Percentiles rank a stretch among this genome's conserved stretches.
phyloP scores from a whole-genome alignment of 1,140 invertebrate genomes.

The Coelopa frigida region DNA sequence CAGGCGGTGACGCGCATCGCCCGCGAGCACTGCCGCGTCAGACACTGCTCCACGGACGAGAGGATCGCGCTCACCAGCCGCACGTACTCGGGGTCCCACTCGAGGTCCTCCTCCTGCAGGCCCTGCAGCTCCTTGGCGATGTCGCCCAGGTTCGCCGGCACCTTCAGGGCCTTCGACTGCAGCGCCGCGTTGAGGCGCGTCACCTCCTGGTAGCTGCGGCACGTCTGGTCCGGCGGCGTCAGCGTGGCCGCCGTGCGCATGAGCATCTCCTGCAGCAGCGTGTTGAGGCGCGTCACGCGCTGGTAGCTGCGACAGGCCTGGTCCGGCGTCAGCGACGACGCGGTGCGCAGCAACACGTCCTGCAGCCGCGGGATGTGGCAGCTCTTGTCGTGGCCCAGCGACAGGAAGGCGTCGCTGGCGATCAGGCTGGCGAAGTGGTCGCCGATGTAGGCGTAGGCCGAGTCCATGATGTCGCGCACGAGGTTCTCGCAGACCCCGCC shows the following conservation, averaged over 20 bases:
- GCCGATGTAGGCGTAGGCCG: slow-evolving; percentile 56
- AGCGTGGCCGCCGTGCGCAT: slow-evolving; percentile 55
- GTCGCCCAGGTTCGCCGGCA: slow-evolving; percentile 38
- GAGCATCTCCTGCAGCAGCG: slow-evolving; percentile 54
- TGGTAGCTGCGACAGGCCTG: slow-evolving; percentile 64
- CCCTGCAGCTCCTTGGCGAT: slow-evolving; percentile 35
- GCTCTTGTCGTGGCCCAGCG: slow-evolving; percentile 56
- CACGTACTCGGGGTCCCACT: slow-evolving; percentile 44
- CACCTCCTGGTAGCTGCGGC: slow-evolving; percentile 54
- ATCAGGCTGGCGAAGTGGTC: slow-evolving; percentile 60
- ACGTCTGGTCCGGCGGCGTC: slow-evolving; percentile 62
- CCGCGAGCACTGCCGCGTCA: slow-evolving; percentile 54
- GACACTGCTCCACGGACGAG: slow-evolving; percentile 53
- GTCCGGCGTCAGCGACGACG: slow-evolving; percentile 57
- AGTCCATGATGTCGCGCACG: slow-evolving; percentile 59
- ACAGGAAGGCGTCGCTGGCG: slow-evolving; percentile 56
- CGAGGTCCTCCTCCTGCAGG: slow-evolving; percentile 40
- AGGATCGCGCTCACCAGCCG: slow-evolving; percentile 43
- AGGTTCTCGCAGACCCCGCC: slow-evolving; percentile 61
- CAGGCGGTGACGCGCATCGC: slow-evolving; percentile 56
- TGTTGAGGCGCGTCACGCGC: slow-evolving; percentile 39
- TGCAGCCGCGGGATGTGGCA: slow-evolving; percentile 62
- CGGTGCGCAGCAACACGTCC: slow-evolving; percentile 56
- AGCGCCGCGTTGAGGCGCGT: slow-evolving; percentile 38
- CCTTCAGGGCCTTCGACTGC: slow-evolving; percentile 38